Conservation (phyloP, 2,888 invertebrate genomes). For the Thereva nobilitata region DNA sequence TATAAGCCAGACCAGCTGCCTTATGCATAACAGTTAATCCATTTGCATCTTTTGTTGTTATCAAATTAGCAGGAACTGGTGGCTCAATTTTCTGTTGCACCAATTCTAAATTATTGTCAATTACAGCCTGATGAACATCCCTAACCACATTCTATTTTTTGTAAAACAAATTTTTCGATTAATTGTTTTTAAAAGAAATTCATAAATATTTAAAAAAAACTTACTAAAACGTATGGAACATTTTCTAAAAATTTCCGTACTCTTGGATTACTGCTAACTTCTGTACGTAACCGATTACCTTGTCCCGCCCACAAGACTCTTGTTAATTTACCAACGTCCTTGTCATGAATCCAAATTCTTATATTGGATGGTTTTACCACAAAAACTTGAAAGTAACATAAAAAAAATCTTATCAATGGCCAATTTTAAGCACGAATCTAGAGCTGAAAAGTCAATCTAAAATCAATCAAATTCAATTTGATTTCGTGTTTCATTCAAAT, state of each 20-base stretch:
- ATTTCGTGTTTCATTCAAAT: too few species aligned
- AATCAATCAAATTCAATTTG: too few species aligned
- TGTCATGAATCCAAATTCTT: slow-evolving; percentile 93
- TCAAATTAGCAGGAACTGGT: slow-evolving; percentile 70
- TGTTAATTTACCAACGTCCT: slow-evolving; percentile 83
- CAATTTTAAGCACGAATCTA: too few species aligned
- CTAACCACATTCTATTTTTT: slow-evolving; percentile 84
- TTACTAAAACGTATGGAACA: slow-evolving; percentile 92
- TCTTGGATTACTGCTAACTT: slow-evolving; percentile 81
- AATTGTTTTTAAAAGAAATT: background rate
- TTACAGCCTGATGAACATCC: slow-evolving; percentile 77
- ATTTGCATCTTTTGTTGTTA: slow-evolving; percentile 76
- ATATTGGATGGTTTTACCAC: slow-evolving; percentile 86
- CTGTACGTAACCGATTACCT: slow-evolving; percentile 78
- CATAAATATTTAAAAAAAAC: background rate
- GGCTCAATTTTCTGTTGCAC: slow-evolving; percentile 65
- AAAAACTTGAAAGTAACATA: slow-evolving; percentile 63
- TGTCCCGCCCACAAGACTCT: slow-evolving; percentile 90
- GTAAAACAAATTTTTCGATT: slow-evolving; percentile 46
- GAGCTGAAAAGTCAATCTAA: too few species aligned
- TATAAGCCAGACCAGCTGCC: slow-evolving; percentile 81
- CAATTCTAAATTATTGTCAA: slow-evolving; percentile 73
- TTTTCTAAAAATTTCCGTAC: slow-evolving; percentile 86
- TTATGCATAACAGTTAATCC: slow-evolving; percentile 87
- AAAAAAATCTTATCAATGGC: background rate